Percentiles rank a stretch among this genome's conserved stretches.
Conservation (phyloP, 2,113 vertebrate genomes). For the Cranoglanis bouderius region DNA sequence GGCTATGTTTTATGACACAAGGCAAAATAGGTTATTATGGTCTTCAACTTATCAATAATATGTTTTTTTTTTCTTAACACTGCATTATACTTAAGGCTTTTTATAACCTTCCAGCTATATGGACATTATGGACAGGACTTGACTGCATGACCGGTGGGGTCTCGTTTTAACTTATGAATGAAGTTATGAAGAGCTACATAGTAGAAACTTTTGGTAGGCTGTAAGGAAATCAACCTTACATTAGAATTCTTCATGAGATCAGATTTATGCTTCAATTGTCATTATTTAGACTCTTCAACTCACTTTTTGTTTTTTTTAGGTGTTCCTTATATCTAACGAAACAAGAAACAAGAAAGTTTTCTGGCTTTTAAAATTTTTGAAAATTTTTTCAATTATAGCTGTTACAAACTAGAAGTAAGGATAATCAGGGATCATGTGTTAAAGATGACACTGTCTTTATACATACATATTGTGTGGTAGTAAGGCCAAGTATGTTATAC, state of each 20-base stretch:
- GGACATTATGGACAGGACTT: not conserved
- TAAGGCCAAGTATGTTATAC: slow-evolving; percentile 29
- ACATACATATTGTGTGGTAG: slow-evolving; percentile 19
- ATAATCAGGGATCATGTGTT: slow-evolving; percentile 37
- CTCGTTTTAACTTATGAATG: not conserved
- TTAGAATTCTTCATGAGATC: slow-evolving; percentile 17
- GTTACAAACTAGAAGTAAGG: not conserved
- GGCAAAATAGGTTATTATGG: slow-evolving; percentile 7
- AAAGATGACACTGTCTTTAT: slow-evolving; percentile 28
- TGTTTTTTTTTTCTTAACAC: slow-evolving; percentile 31
- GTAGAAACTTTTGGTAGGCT: not conserved
- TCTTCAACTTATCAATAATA: slow-evolving; percentile 11
- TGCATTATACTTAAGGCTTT: slow-evolving; percentile 17
- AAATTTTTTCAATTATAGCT: not conserved
- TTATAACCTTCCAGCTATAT: slow-evolving; percentile 1
- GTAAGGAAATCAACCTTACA: not conserved
- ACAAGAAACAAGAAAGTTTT: not conserved
- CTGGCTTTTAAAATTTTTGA: not conserved
- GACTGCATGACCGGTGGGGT: not conserved
- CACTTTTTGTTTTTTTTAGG: not conserved
- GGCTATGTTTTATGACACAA: slow-evolving; percentile 31
- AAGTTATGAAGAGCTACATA: not conserved
- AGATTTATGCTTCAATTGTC: not conserved
- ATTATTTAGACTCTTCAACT: not conserved
- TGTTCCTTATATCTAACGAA: slow-evolving; percentile 9